A percentile compares a stretch with the other conserved stretches of the same genome.
Conservation (phyloP, 2,797 vertebrate species). For the Typhlichthys eigenmanni region DNA sequence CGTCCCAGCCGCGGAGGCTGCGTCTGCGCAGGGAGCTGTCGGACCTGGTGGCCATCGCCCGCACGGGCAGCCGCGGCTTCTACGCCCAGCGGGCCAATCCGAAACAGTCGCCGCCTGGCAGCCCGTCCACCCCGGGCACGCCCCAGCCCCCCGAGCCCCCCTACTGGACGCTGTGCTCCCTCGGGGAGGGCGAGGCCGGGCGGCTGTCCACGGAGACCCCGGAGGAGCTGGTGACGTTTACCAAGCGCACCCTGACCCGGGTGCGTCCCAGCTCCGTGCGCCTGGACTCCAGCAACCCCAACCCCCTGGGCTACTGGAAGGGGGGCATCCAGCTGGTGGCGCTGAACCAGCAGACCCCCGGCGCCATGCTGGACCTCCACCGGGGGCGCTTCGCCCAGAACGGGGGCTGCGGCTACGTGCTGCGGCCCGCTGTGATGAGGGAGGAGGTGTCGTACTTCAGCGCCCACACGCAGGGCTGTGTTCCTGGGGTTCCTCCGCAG, state of each 20-base stretch:
- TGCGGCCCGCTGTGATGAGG: slow-evolving; percentile 91
- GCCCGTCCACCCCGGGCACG: slow-evolving; percentile 70
- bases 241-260: slow-evolving; percentile 90
- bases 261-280: slow-evolving; percentile 92
- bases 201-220: slow-evolving; percentile 91
- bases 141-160: slow-evolving; percentile 60
- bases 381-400: slow-evolving; percentile 96
- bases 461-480: slow-evolving; percentile 92
- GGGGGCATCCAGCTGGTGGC: slow-evolving; percentile 97
- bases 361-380: slow-evolving; percentile 96
- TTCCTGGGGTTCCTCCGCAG: slow-evolving; percentile 93
- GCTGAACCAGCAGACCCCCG: slow-evolving; percentile 96
- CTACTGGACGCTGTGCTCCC: slow-evolving; percentile 90
- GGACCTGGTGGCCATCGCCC: slow-evolving; percentile 82
- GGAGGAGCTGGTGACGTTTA: slow-evolving; percentile 95
- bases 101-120: slow-evolving; percentile 70
- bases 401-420: slow-evolving; percentile 91
- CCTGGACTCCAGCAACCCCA: slow-evolving; percentile 95
- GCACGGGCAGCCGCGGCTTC: slow-evolving; percentile 76
- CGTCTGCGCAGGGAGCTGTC: slow-evolving; percentile 86
- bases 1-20: slow-evolving; percentile 83
- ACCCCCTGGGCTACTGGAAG: slow-evolving; percentile 97
- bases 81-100: slow-evolving; percentile 65
- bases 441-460: slow-evolving; percentile 97
- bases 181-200: slow-evolving; percentile 92